Evolutionary conservation across 2,888 invertebrate genomes (phyloP).

Genomic region (Dendrolimus houi): DNA sequence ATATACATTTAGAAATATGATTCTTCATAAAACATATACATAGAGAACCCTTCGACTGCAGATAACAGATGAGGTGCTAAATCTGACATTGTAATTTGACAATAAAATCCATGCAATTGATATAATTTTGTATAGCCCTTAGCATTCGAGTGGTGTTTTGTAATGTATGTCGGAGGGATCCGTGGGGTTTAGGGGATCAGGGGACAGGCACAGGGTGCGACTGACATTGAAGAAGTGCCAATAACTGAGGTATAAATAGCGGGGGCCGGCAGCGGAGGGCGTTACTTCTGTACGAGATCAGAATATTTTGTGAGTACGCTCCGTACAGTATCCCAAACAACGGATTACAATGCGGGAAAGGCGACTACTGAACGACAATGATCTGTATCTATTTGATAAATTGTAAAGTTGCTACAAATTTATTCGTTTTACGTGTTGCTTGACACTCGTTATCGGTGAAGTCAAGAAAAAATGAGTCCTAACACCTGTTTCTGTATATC

Average conservation of each 20-base stretch:
- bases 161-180: conserved; percentile 62
- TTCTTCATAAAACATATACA: too few species aligned
- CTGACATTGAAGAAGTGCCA: conserved; percentile 78
- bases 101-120: conserved; percentile 66
- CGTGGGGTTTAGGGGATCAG: conserved; percentile 49
- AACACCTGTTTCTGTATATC: too few species aligned
- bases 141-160: conserved; percentile 62
- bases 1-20: too few species aligned
- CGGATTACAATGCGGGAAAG: conserved; percentile 69
- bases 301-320: conserved; percentile 67
- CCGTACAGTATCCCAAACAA: conserved; percentile 58
- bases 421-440: conserved; percentile 37
- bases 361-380: conserved; percentile 48
- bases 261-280: conserved; percentile 65
- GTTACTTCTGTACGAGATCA: conserved; percentile 71
- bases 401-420: conserved; percentile 49
- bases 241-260: conserved; percentile 76
- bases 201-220: conserved; percentile 70
- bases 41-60: conserved; percentile 29
- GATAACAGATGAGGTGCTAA: conserved; percentile 44
- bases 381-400: conserved; percentile 56
- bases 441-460: conserved; percentile 17
- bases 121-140: conserved; percentile 69
- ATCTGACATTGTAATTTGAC: conserved; percentile 59
- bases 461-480: neutral